Percentiles rank a stretch among this genome's conserved stretches.
These are phyloP conservation scores for Nymphalis c-album DNA, from an alignment of 2,888 invertebrate species.

Conservation along the genomic window DNA sequence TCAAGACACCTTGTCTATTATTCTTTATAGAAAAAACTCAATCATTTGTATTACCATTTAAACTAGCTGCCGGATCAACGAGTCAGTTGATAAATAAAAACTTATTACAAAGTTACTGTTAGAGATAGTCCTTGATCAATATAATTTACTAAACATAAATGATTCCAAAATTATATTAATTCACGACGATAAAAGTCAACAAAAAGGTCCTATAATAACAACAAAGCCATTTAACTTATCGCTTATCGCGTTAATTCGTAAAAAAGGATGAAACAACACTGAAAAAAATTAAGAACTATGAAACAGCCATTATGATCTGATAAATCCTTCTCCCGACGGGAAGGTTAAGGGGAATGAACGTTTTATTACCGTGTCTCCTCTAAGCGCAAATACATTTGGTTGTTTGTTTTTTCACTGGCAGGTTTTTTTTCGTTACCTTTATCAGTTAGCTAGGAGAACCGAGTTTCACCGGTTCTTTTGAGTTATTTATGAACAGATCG, in stretches of 20 bases:
- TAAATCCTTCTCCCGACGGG: slow-evolving; percentile 8
- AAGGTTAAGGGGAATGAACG: slow-evolving; percentile 4
- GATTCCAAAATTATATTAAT: slow-evolving; percentile 1
- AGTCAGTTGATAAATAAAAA: too few relatives aligned
- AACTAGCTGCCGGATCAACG: too few relatives aligned
- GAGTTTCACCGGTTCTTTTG: too few relatives aligned
- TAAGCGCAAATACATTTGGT: background rate
- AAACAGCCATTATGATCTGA: slow-evolving; percentile 23
- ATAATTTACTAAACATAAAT: background rate
- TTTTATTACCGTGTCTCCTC: background rate
- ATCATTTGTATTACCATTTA: too few relatives aligned
- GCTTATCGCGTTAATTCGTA: slow-evolving; percentile 21
- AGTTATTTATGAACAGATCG: too few relatives aligned
- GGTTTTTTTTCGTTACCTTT: background rate
- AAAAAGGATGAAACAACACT: slow-evolving; percentile 19
- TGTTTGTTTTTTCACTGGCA: background rate
- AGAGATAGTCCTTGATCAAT: too few relatives aligned
- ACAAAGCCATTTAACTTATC: slow-evolving; percentile 14
- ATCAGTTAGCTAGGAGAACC: too few relatives aligned
- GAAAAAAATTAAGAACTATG: slow-evolving; percentile 22
- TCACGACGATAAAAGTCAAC: slow-evolving; percentile 4
- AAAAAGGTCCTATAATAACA: slow-evolving; percentile 3
- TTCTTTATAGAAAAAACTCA: too few relatives aligned
- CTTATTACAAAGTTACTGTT: too few relatives aligned
- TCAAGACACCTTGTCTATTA: too few relatives aligned